Base-by-base conservation (phyloP, 1,140 invertebrate genomes). In the Tetragonula clypearis region DNA sequence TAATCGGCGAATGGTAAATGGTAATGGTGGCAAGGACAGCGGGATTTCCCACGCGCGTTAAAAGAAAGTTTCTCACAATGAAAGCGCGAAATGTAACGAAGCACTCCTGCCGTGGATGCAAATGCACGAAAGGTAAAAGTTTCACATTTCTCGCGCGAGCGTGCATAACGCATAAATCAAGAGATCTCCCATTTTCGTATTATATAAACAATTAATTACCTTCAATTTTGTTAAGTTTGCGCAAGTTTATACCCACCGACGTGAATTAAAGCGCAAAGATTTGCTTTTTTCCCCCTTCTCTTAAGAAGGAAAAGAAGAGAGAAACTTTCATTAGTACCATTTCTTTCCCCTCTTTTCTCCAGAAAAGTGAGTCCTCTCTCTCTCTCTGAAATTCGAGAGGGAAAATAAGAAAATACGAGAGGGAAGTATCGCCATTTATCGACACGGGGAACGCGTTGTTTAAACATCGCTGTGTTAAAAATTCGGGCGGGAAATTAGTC, bases 401-500 rank as follows among this genome's bases (percentile, higher is more conserved):
- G 17, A 58, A 58, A 58, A 21, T 21, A 19, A 62, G 60, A 3
- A 62, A 62, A n/a, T 62, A 62, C 60, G 23, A 21, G 35, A 30
- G 60, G 23, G 23, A 14, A 23, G 58, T 23, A 23, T 75, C 11
- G 1, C 5, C 5, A 15, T 17, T 66, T 17, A 17, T 66, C 26
- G 15, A 26, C 15, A n/a, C 23, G n/a, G 23, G 76, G 30, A 62
- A 75, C n/a, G 8, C 19, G 30, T 30, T 30, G 68, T 17, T 58
- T 11, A 49, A 4, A n/a, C 60, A n/a, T 14, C 53, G 6, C 41
- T 49, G n/a, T 55, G 55, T 58, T 75, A 41, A 75, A 75, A 58
- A 55, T 30, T 56, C 55, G 17, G 17, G 19, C 73, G 17, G 8
- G 74, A 41, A 66, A 68, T 80, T 86, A 62, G 53, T 55, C n/a